phyloP scores from a whole-genome alignment of 2,888 invertebrate species.

The Acrobasis consociella region DNA sequence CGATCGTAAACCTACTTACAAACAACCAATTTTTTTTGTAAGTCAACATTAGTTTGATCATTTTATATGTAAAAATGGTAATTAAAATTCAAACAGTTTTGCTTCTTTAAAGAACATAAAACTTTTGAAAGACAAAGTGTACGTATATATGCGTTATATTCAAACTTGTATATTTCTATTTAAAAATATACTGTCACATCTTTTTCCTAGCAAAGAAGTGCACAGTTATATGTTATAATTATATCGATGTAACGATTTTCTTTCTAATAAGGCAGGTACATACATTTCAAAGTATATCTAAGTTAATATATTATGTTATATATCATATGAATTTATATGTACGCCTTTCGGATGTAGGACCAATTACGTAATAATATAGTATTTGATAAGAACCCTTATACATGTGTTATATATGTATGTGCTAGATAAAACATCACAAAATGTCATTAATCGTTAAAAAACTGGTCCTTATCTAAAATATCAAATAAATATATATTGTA shows the following conservation, averaged over 20 bases:
- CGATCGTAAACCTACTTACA: too few relatives aligned
- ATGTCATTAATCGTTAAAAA: not conserved
- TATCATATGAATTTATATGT: conserved; percentile 24
- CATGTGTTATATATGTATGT: not conserved
- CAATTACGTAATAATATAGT: not conserved
- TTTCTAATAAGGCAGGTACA: not conserved
- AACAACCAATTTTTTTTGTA: too few relatives aligned
- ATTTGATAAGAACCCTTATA: not conserved
- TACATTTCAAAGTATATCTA: conserved; percentile 24
- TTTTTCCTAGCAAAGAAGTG: conserved; percentile 65
- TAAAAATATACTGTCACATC: conserved; percentile 56
- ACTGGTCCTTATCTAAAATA: not conserved
- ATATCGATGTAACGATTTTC: not conserved
- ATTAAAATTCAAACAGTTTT: too few relatives aligned
- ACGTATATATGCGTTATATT: too few relatives aligned
- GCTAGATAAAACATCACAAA: not conserved
- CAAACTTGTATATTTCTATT: conserved; percentile 16
- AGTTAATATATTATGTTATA: conserved; percentile 24
- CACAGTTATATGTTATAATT: conserved; percentile 37
- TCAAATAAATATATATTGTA: conserved; percentile 26
- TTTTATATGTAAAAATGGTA: too few relatives aligned
- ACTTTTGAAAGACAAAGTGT: too few relatives aligned
- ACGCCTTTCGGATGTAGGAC: conserved; percentile 21
- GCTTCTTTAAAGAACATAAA: too few relatives aligned
- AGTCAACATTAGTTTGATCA: too few relatives aligned